Conservation (phyloP, 2,113 vertebrate species). For the Syrrhaptes paradoxus region DNA sequence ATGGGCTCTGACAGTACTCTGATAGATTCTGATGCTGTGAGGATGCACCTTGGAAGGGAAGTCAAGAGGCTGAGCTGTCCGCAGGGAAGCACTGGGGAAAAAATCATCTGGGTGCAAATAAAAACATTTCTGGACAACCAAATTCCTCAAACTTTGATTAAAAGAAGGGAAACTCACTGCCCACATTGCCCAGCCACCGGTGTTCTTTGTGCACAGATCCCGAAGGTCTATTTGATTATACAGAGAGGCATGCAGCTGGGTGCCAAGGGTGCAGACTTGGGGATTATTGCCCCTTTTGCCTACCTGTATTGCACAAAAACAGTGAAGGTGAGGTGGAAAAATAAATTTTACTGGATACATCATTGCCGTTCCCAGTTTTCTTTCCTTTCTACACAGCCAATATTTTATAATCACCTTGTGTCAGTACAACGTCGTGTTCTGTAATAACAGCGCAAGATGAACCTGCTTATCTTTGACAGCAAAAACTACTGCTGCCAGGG, state of each 20-base stretch:
- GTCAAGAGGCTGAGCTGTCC: not conserved
- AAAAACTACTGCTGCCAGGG: not conserved
- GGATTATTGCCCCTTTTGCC: not conserved
- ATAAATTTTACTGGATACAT: not conserved
- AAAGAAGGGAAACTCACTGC: not conserved
- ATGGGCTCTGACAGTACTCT: not conserved
- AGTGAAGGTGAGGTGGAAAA: not conserved
- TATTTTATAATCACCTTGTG: not conserved
- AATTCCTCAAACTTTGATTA: not conserved
- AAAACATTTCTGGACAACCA: not conserved
- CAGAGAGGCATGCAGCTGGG: not conserved
- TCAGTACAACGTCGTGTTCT: constrained; percentile 1
- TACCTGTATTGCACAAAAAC: not conserved
- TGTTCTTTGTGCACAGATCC: not conserved
- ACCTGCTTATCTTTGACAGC: constrained; percentile 1
- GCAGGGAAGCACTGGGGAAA: not conserved
- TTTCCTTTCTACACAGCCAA: not conserved
- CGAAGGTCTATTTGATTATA: not conserved
- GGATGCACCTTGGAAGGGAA: not conserved
- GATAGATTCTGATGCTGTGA: not conserved
- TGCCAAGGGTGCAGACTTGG: not conserved
- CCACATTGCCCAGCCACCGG: not conserved
- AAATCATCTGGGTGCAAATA: not conserved
- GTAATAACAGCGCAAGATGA: not conserved
- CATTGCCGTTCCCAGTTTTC: not conserved